Evolutionary conservation across 2,113 vertebrate species (phyloP).

Genomic region (Thalassarche chlororhynchos): DNA sequence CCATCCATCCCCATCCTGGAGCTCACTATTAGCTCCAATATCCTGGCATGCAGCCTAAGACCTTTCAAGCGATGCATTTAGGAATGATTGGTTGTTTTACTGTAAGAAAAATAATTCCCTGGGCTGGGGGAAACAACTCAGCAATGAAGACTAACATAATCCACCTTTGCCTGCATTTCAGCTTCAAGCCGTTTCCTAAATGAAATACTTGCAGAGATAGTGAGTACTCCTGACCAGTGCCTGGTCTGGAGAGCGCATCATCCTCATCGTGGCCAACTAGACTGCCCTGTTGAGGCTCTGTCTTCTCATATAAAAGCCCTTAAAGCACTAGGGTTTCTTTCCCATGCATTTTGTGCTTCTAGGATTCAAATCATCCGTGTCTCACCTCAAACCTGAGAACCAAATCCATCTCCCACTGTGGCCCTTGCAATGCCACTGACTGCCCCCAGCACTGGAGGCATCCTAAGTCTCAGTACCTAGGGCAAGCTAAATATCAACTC

Average conservation of each 20-base stretch:
- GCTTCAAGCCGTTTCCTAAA: background rate
- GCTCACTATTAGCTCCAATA: background rate
- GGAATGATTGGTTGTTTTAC: background rate
- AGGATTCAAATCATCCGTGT: background rate
- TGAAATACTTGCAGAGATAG: background rate
- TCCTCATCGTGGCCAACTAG: rapidly evolving
- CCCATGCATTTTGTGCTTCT: background rate
- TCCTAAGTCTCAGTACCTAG: background rate
- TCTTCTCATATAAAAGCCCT: background rate
- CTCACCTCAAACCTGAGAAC: background rate
- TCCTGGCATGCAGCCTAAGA: background rate
- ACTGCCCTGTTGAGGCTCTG: background rate
- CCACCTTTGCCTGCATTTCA: background rate
- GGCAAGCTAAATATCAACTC: background rate
- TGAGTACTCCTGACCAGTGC: background rate
- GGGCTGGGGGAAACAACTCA: background rate
- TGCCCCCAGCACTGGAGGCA: background rate
- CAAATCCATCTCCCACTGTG: background rate
- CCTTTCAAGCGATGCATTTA: background rate
- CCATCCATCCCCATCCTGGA: background rate
- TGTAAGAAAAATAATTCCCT: background rate
- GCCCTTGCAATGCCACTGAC: background rate
- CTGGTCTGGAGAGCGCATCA: background rate
- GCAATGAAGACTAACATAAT: background rate
- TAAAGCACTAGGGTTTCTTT: background rate